Base-by-base conservation (phyloP, 2,888 invertebrate genomes). In the Ennomos fuscantarius region DNA sequence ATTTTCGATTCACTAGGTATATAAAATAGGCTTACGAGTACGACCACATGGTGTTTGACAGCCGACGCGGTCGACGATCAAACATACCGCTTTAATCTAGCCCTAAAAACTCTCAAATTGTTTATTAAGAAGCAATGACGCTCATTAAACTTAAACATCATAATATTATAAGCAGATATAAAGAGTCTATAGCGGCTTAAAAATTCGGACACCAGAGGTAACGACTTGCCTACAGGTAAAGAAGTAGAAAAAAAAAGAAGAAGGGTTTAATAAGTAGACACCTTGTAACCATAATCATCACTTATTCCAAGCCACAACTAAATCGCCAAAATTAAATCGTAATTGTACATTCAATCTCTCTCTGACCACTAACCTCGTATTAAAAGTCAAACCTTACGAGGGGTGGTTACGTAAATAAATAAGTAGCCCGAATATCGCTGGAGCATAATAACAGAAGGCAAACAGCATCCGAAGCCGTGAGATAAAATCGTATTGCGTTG, bases 401-500 rank as follows among this genome's bases (percentile, higher is more conserved):
- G 87, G 89, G 86, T 81, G 77, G 85, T 73, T 80, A 84, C 81
- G 85, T 89, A 91, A 91, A 90, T 90, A 90, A 91, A 89, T 89
- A 89, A 89, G 84, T 87, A 82, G 84, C 81, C 79, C 79, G 82
- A 88, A 86, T 89, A 88, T 87, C 83, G 84, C 81, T 79, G 86
- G 81, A 83, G 84, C 81, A 82, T 87, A 89, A 90, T 90, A 92
- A 90, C 90, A 89, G 88, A 87, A 84, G 89, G 91, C 90, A 92
- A 92, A 92, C 91, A 91, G 89, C 89, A 89, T 89, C 88, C 88
- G 91, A 91, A 90, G 91, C 90, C 89, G 84, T 86, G 89, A 90
- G 92, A 92, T 91, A 92, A 90, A 92, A 92, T 92, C 91, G 90
- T 89, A 90, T 92, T 89, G 92, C 91, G 92, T 91, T 91, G 92